phyloP scores from a whole-genome alignment of 2,113 vertebrate species.

The Micromys minutus region DNA sequence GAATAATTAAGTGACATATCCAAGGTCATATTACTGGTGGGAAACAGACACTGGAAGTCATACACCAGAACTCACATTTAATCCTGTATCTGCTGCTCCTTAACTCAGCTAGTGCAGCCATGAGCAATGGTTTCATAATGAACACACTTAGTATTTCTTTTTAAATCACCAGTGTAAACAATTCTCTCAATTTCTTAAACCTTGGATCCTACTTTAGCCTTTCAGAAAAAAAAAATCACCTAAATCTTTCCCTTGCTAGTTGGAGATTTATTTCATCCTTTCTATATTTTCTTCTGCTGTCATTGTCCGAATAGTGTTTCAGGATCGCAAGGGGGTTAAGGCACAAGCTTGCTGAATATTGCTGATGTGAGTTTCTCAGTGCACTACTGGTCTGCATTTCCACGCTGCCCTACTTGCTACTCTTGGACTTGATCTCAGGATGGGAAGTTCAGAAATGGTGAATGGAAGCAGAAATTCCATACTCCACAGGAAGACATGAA shows the following conservation, averaged over 20 bases:
- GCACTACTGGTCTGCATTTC: background rate
- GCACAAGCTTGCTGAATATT: background rate
- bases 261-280: conserved; percentile 18
- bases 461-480: conserved; percentile 26
- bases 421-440: conserved; percentile 25
- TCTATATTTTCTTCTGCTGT: conserved; percentile 49
- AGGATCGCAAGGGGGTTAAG: background rate
- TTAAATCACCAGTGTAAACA: conserved; percentile 43
- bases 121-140: conserved; percentile 35
- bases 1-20: conserved; percentile 19
- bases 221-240: conserved; percentile 53
- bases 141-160: conserved; percentile 15
- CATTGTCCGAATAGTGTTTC: background rate
- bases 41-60: background rate
- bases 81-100: background rate
- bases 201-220: conserved; percentile 51
- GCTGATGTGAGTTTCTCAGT: background rate
- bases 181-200: conserved; percentile 30
- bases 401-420: background rate
- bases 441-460: background rate
- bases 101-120: background rate
- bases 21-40: background rate
- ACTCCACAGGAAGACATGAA: conserved; percentile 34
- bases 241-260: conserved; percentile 40
- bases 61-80: background rate